phyloP scores from a whole-genome alignment of 2,797 vertebrate genomes.

The Nannoperca australis region DNA sequence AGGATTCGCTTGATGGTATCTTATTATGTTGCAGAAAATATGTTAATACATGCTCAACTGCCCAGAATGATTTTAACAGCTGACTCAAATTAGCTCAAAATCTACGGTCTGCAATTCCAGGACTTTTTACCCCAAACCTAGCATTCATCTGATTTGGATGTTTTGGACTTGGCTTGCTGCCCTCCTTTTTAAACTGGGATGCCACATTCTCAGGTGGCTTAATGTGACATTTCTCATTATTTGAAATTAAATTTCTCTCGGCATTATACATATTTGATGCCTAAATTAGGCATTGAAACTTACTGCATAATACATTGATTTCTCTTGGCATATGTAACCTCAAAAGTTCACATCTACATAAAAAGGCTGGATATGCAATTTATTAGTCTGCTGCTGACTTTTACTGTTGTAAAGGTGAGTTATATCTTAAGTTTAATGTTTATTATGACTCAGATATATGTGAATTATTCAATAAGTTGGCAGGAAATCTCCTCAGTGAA shows the following conservation, averaged over 20 bases:
- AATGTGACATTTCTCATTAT: constrained; percentile 59
- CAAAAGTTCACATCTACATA: constrained; percentile 54
- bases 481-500: constrained; percentile 59
- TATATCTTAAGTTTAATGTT: constrained; percentile 51
- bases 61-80: constrained; percentile 76
- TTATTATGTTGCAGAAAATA: constrained; percentile 70
- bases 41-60: constrained; percentile 77
- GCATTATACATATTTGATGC: constrained; percentile 78
- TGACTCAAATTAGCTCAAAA: constrained; percentile 82
- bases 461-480: constrained; percentile 70
- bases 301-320: constrained; percentile 78
- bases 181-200: constrained; percentile 50
- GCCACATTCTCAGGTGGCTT: constrained; percentile 61
- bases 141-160: constrained; percentile 72
- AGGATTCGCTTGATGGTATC: constrained; percentile 57
- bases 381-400: constrained; percentile 43
- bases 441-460: constrained; percentile 57
- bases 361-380: constrained; percentile 54
- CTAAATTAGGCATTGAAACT: constrained; percentile 74
- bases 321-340: constrained; percentile 63
- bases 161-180: constrained; percentile 56
- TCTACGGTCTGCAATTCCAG: constrained; percentile 82
- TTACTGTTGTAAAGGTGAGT: constrained; percentile 23
- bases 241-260: constrained; percentile 60
- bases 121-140: constrained; percentile 66